Percentiles rank a stretch among this genome's conserved stretches.
phyloP scores from a whole-genome alignment of 2,888 invertebrate genomes.

The Leptopilina syphax region DNA sequence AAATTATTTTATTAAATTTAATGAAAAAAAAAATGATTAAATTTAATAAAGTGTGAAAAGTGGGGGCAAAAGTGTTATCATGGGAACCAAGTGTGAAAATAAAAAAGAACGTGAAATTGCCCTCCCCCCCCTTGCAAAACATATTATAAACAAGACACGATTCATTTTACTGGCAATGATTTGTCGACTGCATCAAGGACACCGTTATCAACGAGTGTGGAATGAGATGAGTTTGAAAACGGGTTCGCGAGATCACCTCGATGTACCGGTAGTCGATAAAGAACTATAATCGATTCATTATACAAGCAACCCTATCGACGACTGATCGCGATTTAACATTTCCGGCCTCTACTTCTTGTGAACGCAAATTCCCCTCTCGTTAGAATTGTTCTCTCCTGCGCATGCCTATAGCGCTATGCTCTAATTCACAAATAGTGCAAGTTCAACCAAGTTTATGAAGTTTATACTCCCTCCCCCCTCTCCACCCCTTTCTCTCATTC shows the following conservation, averaged over 20 bases:
- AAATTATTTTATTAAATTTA: no score
- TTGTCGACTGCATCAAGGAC: constrained; percentile 66
- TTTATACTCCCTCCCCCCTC: constrained; percentile 28
- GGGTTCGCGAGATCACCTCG: constrained; percentile 55
- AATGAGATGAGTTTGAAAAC: constrained; percentile 53
- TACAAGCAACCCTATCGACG: constrained; percentile 53
- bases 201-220: constrained; percentile 64
- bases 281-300: constrained; percentile 59
- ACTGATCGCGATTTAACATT: constrained; percentile 55
- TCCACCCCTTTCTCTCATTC: no score
- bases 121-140: no score
- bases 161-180: constrained; percentile 65
- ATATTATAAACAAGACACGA: constrained; percentile 48
- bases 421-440: constrained; percentile 54
- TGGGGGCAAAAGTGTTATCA: no score
- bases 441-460: constrained; percentile 46
- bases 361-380: constrained; percentile 52
- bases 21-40: no score
- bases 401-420: constrained; percentile 49
- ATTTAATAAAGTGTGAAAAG: no score
- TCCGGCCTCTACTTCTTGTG: constrained; percentile 54
- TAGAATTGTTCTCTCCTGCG: constrained; percentile 43
- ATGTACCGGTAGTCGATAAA: constrained; percentile 63
- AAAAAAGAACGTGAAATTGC: no score
- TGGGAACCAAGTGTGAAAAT: no score